phyloP scores from a whole-genome alignment of 2,797 vertebrate species.

The Astyanax mexicanus region DNA sequence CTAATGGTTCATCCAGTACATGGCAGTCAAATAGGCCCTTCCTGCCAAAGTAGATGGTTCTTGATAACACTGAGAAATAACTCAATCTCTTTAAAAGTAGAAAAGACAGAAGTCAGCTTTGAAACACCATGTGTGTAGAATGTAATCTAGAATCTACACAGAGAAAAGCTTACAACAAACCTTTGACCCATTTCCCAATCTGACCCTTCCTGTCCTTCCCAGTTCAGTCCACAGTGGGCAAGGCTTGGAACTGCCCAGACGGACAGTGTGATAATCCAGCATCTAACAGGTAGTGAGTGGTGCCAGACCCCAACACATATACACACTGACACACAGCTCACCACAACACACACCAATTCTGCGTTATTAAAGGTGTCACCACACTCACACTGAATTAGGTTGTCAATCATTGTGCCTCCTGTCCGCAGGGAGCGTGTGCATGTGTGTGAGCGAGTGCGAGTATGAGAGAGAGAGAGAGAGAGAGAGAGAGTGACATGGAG shows the following conservation, averaged over 20 bases:
- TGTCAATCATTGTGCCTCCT: slow-evolving; percentile 63
- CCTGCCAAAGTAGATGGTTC: too few relatives aligned
- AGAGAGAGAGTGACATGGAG: not conserved
- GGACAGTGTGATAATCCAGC: slow-evolving; percentile 48
- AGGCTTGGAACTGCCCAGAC: slow-evolving; percentile 22
- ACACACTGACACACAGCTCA: slow-evolving; percentile 35
- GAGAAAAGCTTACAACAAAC: not conserved
- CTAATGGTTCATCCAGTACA: too few relatives aligned
- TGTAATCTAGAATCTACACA: not conserved
- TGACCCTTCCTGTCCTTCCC: not conserved
- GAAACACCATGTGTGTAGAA: not conserved
- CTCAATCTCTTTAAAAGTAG: too few relatives aligned
- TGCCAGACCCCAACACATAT: slow-evolving; percentile 34
- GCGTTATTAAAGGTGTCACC: slow-evolving; percentile 69
- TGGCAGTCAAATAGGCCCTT: too few relatives aligned
- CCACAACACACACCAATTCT: slow-evolving; percentile 15
- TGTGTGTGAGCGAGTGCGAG: not conserved
- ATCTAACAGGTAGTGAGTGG: slow-evolving; percentile 39
- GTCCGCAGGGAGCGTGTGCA: slow-evolving; percentile 45
- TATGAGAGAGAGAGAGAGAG: not conserved
- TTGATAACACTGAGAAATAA: too few relatives aligned
- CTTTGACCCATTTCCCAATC: not conserved
- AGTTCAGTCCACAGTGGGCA: not conserved
- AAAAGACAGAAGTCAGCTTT: too few relatives aligned
- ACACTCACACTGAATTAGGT: slow-evolving; percentile 67